phyloP scores from a whole-genome alignment of 1,140 invertebrate genomes.

The Liolophura sinensis region DNA sequence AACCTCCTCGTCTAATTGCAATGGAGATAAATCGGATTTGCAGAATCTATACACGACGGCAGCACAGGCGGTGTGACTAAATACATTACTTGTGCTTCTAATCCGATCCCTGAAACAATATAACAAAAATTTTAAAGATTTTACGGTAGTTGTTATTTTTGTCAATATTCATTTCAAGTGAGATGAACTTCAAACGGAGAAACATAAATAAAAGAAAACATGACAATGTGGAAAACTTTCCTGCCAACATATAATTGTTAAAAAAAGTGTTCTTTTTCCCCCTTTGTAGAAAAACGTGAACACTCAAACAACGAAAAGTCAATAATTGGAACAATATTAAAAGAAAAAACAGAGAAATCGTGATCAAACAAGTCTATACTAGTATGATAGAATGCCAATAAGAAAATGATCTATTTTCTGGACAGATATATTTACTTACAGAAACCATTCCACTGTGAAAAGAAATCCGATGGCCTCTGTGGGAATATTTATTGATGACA shows the following conservation, averaged over 20 bases:
- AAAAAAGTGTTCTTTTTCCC: no score
- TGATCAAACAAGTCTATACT: no score
- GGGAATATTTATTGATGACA: conserved; percentile 41
- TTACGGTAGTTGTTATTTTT: not conserved
- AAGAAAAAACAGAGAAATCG: not conserved
- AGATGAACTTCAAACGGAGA: not conserved
- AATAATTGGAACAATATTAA: no score
- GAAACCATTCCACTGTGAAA: conserved; percentile 49
- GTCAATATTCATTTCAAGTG: not conserved
- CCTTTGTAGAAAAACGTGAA: no score
- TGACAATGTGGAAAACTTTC: not conserved
- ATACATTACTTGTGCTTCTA: conserved; percentile 27
- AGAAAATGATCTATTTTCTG: not conserved
- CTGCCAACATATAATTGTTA: not conserved
- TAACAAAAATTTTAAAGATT: not conserved
- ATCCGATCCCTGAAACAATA: conserved; percentile 31
- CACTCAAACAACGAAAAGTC: no score
- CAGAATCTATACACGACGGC: conserved; percentile 28
- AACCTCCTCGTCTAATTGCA: not conserved
- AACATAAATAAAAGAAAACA: not conserved
- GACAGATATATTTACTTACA: conserved; percentile 33
- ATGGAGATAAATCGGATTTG: conserved; percentile 10
- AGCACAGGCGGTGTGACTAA: conserved; percentile 33
- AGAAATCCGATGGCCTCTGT: conserved; percentile 37
- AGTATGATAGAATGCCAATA: not conserved